These are phyloP conservation scores for Drosophila dives DNA, from an alignment of 2,888 invertebrate genomes.

Conservation along the genomic window DNA sequence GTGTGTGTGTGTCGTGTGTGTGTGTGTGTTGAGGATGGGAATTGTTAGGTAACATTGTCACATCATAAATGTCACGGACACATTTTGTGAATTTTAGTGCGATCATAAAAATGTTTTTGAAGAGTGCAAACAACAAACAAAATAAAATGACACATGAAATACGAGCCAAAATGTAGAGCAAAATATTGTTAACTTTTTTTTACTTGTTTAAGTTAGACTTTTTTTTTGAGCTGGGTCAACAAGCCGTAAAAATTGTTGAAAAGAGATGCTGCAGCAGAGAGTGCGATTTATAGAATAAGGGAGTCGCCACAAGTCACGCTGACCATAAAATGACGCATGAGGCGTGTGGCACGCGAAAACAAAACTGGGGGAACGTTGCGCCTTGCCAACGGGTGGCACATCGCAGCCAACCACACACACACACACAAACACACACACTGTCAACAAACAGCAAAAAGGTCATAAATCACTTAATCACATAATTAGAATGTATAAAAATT, in stretches of 20 bases:
- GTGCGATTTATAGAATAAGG: neutral
- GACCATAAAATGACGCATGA: constrained; percentile 60
- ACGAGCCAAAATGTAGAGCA: constrained; percentile 40
- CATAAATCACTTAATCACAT: constrained; percentile 82
- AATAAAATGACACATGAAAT: constrained; percentile 43
- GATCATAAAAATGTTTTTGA: constrained; percentile 69
- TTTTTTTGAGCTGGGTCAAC: constrained; percentile 50
- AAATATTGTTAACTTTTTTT: constrained; percentile 21
- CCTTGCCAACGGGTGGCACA: constrained; percentile 48
- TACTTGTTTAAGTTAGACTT: neutral
- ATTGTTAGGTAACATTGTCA: constrained; percentile 68
- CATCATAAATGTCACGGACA: constrained; percentile 80
- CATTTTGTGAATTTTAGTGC: constrained; percentile 73
- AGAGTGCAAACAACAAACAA: constrained; percentile 70
- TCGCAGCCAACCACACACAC: constrained; percentile 22
- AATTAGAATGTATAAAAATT: constrained; percentile 81
- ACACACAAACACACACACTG: neutral
- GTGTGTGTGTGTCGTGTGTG: neutral
- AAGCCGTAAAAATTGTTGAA: constrained; percentile 23
- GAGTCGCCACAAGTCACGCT: constrained; percentile 39
- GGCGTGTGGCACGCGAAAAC: constrained; percentile 35
- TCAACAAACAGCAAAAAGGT: constrained; percentile 46
- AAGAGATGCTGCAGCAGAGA: constrained; percentile 24
- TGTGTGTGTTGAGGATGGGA: neutral
- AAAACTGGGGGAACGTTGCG: constrained; percentile 1